Evolutionary conservation across 1,140 invertebrate genomes (phyloP), one percentile per base, ranked within the genome.

Genomic region (Rhynchophorus ferrugineus): DNA sequence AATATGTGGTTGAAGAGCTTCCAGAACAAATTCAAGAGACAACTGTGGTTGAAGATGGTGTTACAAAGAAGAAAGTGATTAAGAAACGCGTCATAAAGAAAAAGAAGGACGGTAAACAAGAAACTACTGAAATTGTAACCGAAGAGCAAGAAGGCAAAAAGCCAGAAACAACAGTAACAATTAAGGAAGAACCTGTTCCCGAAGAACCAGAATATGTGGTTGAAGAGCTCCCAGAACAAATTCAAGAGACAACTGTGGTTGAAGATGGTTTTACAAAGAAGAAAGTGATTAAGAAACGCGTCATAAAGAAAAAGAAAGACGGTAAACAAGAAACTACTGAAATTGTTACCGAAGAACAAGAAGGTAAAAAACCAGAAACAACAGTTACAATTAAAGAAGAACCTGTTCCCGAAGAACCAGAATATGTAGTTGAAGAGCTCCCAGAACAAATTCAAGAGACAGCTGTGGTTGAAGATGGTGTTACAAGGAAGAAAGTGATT

Each of bases 341-440:
- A 65, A 64, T 65, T 14, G 50, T 66, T 50, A 61, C 62, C 51
- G 37, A 60, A 9, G 59, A 67, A 41, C 69, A 73, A 60, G 69
- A 73, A 44, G 68, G 69, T 24, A 66, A 73, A 59, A 50, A 63
- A 33, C 64, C 69, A 6, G 56, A 69, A 22, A 66, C 60, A n/a
- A 57, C 58, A 54, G 58, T 73, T 35, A 72, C 69, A 0, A 56
- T 72, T 1, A 66, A 73, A 53, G 50, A 53, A 53, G 35, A 29
- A n/a, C n/a, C n/a, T n/a, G 38, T 16, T 6, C 18, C 20, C 11
- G 24, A 34, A 36, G 41, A 58, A 42, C 67, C 65, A 8, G 68
- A 71, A 61, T 63, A 68, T 62, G 55, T 60, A 55, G 41, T 63
- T 6, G 59, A 66, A 34, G 46, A 65, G 44, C 16, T 57, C 24